Base-by-base conservation (phyloP, 2,888 invertebrate genomes). In the Drosophila tanythrix region DNA sequence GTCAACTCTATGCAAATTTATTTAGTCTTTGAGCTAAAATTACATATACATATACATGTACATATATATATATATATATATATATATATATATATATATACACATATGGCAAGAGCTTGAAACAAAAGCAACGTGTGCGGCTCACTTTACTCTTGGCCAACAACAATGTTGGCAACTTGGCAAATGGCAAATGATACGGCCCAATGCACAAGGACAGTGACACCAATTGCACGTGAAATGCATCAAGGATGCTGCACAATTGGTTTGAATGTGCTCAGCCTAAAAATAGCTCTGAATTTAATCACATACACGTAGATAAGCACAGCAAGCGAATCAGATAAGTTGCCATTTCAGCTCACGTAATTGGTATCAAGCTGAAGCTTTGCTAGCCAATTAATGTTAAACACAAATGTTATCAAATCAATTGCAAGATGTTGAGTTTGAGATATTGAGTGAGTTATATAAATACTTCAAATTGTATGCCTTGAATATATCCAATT, bases 201-300 rank as follows among this genome's bases (percentile, higher is more conserved):
- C 76, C 71, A 57, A 27, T 75, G 79, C 82, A 77, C 81, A 77
- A 82, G 87, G 87, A 88, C 89, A 88, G 88, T 88, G 89, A 83
- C 83, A 76, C 71, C 80, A 74, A 81, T 74, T 72, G 71, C 56
- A 36, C 68, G 69, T 63, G 67, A 60, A 60, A 50, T 70, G 55
- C 59, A 73, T 68, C 36, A 65, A 64, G 65, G 62, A 56, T 65
- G 59, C 40, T 33, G 40, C 56, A 56, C 80, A 70, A 80, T 70
- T 64, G 79, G 58, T 40, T 67, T 31, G 29, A 60, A 55, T 36
- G 40, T 52, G 52, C 13, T 29, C 0, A 11, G 29, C 36, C 73
- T 74, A 62, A 77, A 74, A 77, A 78, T 78, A 74, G 31, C 48
- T 48, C 63, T 33, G n/a, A 35, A 57, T 60, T 65, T 53, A 74